Conservation (phyloP, 2,797 vertebrate species). For the Acanthis flammea region DNA sequence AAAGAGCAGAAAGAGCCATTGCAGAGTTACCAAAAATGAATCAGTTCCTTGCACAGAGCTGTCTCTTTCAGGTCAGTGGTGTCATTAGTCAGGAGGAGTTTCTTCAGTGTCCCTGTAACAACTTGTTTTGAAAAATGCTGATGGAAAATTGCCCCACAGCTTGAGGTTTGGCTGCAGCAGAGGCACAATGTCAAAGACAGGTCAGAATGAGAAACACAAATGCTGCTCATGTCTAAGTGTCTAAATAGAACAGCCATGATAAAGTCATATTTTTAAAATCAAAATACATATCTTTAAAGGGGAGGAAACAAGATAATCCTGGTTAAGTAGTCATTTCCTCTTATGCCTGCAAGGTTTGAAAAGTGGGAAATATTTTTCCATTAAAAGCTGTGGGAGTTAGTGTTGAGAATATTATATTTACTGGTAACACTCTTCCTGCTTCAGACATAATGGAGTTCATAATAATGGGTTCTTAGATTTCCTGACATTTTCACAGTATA, state of each 20-base stretch:
- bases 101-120: not conserved
- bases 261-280: not conserved
- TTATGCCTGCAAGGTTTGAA: not conserved
- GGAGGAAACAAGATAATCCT: not conserved
- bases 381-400: not conserved
- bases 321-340: not conserved
- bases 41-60: not conserved
- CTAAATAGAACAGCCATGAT: not conserved
- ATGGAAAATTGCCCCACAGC: not conserved
- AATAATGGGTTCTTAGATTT: not conserved
- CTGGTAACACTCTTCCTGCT: not conserved
- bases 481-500: not conserved
- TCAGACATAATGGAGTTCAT: not conserved
- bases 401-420: not conserved
- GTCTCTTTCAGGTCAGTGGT: not conserved
- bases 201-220: not conserved
- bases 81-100: not conserved
- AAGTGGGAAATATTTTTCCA: not conserved
- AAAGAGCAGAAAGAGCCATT: not conserved
- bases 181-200: not conserved
- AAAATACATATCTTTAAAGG: not conserved
- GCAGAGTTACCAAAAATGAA: not conserved
- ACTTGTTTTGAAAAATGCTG: not conserved
- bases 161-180: fast-evolving
- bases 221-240: not conserved